These are phyloP conservation scores for Pituophis catenifer DNA, from an alignment of 2,113 vertebrate species.

Conservation along the genomic window DNA sequence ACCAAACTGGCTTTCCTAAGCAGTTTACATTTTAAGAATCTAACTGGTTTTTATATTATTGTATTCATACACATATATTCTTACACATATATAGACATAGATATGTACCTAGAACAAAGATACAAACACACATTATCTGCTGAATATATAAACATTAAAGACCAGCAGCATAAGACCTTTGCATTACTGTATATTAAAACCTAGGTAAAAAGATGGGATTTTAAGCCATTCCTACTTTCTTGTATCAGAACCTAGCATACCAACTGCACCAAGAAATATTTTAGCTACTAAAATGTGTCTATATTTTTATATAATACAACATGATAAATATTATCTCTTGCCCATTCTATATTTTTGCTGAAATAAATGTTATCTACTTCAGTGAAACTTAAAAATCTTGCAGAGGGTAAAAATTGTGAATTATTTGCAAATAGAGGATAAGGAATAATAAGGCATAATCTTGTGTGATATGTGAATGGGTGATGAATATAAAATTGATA, in stretches of 20 bases:
- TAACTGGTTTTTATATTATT: not conserved
- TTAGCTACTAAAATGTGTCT: not conserved
- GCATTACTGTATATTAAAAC: not conserved
- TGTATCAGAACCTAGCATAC: not conserved
- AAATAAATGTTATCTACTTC: not conserved
- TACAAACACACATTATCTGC: not conserved
- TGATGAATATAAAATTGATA: not conserved
- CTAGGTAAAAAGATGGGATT: not conserved
- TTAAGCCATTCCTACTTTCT: not conserved
- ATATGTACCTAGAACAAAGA: not conserved
- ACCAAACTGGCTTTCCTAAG: not conserved
- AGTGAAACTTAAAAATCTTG: not conserved
- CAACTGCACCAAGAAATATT: not conserved
- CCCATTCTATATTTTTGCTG: not conserved
- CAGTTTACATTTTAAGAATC: not conserved
- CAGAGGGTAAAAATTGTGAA: not conserved
- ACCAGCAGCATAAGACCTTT: not conserved
- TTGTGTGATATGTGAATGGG: not conserved
- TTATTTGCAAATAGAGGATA: not conserved
- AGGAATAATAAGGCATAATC: not conserved
- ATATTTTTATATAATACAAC: not conserved
- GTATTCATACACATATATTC: not conserved
- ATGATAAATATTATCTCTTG: not conserved
- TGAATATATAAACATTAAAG: not conserved
- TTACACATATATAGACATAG: not conserved